phyloP scores from a whole-genome alignment of 2,888 invertebrate genomes.

The Drosophila anceps region DNA sequence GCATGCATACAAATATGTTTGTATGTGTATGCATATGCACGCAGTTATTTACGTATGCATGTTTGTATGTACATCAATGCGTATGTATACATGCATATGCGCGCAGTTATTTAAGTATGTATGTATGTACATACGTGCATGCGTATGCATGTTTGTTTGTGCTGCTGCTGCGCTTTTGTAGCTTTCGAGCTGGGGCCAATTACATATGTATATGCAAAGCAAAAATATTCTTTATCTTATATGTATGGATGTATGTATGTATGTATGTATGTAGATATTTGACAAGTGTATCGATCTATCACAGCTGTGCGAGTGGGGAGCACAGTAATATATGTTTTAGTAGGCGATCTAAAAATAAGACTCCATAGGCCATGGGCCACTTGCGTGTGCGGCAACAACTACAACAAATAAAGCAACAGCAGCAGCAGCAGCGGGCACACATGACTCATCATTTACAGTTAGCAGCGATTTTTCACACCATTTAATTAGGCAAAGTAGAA shows the following conservation, averaged over 20 bases:
- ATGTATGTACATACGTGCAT: slow-evolving; percentile 17
- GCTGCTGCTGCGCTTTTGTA: slow-evolving; percentile 16
- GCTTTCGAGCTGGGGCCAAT: slow-evolving; percentile 7
- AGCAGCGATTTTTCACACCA: slow-evolving; percentile 49
- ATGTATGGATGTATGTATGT: background rate
- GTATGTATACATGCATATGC: background rate
- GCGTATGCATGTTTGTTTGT: slow-evolving; percentile 1
- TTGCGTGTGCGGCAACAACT: slow-evolving; percentile 40
- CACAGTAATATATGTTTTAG: slow-evolving; percentile 27
- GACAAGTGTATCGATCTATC: slow-evolving; percentile 62
- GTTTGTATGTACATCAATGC: no score
- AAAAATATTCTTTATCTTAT: background rate
- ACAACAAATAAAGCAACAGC: slow-evolving; percentile 8
- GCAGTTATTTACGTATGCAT: slow-evolving; percentile 3
- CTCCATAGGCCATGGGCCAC: slow-evolving; percentile 40
- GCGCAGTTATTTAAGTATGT: background rate
- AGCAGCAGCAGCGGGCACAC: slow-evolving; percentile 15
- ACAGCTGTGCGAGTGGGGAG: slow-evolving; percentile 7
- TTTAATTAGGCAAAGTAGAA: slow-evolving; percentile 18
- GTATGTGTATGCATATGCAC: background rate
- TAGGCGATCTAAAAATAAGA: slow-evolving; percentile 64
- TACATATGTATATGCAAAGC: slow-evolving; percentile 16
- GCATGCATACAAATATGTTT: background rate
- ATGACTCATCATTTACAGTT: slow-evolving; percentile 51
- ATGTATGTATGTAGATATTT: background rate